A percentile compares a stretch with the other conserved stretches of the same genome.
phyloP scores from a whole-genome alignment of 2,113 vertebrate genomes.

The Pampusana beccarii region DNA sequence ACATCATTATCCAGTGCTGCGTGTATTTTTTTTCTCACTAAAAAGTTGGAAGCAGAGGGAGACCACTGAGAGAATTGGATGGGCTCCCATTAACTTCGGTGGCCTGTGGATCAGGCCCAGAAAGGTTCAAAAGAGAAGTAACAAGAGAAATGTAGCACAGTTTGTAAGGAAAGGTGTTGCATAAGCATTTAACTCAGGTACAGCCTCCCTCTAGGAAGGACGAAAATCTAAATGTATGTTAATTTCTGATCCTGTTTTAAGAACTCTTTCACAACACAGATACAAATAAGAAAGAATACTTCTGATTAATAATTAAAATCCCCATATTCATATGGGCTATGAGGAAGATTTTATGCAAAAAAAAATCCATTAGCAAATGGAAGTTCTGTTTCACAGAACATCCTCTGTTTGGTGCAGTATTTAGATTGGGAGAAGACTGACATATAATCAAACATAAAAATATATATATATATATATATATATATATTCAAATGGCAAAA shows the following conservation, averaged over 20 bases:
- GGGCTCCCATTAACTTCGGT: not conserved
- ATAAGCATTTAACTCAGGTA: conserved; percentile 55
- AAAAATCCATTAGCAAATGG: not conserved
- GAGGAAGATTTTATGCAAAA: conserved; percentile 32
- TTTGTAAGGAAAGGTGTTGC: conserved; percentile 43
- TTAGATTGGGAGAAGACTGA: not conserved
- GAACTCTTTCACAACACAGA: conserved; percentile 14
- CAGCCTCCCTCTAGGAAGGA: not conserved
- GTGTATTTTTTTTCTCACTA: not conserved
- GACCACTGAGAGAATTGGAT: not conserved
- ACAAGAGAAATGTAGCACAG: not conserved
- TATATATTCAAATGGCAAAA: not conserved
- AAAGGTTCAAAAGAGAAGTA: not conserved
- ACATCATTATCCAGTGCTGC: not conserved
- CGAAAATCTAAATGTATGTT: conserved; percentile 9
- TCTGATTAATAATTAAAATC: conserved; percentile 52
- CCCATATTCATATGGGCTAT: conserved; percentile 19
- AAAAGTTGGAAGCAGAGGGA: not conserved
- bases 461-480: not conserved
- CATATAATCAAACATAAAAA: not conserved
- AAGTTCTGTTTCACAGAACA: conserved; percentile 9
- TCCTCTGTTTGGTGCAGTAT: not conserved
- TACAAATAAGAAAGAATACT: conserved; percentile 20
- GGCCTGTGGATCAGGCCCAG: not conserved
- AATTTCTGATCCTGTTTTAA: conserved; percentile 17